Percentiles rank a stretch among this genome's conserved stretches.
phyloP scores from a whole-genome alignment of 2,797 vertebrate species.

The Premnoplex brunnescens region DNA sequence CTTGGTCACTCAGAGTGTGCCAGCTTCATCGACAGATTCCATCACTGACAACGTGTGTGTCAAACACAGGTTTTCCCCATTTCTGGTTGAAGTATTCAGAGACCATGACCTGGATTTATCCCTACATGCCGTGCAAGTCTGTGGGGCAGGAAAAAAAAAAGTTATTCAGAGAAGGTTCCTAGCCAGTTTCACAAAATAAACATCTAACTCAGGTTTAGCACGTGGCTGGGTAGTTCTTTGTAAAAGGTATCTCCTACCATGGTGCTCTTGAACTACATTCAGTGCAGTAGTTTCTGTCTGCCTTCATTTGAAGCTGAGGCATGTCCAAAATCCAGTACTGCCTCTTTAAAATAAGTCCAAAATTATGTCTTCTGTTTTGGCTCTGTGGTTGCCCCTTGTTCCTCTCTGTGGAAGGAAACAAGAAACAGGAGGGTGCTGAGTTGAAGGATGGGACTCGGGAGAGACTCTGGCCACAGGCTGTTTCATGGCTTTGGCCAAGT shows the following conservation, averaged over 20 bases:
- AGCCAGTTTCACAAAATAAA: neutral
- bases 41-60: neutral
- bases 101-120: slow-evolving; percentile 18
- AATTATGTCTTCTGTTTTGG: neutral
- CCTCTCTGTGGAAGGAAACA: neutral
- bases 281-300: neutral
- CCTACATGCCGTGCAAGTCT: neutral
- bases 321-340: neutral
- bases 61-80: neutral
- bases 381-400: neutral
- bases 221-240: neutral
- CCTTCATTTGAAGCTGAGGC: neutral
- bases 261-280: neutral
- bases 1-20: neutral
- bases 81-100: slow-evolving; percentile 50
- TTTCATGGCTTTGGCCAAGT: neutral
- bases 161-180: slow-evolving; percentile 11
- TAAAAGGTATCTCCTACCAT: neutral
- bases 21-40: neutral
- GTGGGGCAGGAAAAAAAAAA: slow-evolving; percentile 21
- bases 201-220: neutral
- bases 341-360: neutral
- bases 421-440: neutral
- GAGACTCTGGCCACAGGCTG: neutral
- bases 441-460: neutral